These are phyloP conservation scores for Thymelicus sylvestris DNA, from an alignment of 2,888 invertebrate species.

Conservation along the genomic window DNA sequence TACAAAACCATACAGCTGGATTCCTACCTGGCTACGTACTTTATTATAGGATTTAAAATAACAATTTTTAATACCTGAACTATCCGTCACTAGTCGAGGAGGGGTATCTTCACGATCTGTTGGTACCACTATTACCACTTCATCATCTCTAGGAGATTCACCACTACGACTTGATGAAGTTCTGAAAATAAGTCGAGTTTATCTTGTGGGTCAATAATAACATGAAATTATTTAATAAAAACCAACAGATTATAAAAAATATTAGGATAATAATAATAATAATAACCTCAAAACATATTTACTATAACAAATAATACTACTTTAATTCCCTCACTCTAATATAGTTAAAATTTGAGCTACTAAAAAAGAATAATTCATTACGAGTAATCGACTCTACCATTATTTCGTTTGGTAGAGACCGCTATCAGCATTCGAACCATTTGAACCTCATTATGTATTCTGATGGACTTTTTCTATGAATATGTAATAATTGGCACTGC, in stretches of 20 bases:
- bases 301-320: no score
- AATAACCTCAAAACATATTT: no score
- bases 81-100: slow-evolving; percentile 85
- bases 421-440: background rate
- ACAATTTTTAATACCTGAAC: slow-evolving; percentile 79
- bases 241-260: no score
- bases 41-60: background rate
- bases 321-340: no score
- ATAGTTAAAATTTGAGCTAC: background rate
- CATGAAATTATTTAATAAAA: no score
- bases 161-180: slow-evolving; percentile 74
- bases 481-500: no score
- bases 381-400: no score
- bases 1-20: background rate
- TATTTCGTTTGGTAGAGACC: background rate
- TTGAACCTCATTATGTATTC: background rate
- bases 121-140: slow-evolving; percentile 78
- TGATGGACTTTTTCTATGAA: no score
- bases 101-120: slow-evolving; percentile 80
- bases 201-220: no score
- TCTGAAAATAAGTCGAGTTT: slow-evolving; percentile 52
- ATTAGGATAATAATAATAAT: no score
- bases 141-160: slow-evolving; percentile 75
- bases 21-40: background rate
- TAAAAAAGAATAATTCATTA: background rate